Evolutionary conservation across 2,113 vertebrate genomes (phyloP).

Genomic region (Ctenodactylus gundi): DNA sequence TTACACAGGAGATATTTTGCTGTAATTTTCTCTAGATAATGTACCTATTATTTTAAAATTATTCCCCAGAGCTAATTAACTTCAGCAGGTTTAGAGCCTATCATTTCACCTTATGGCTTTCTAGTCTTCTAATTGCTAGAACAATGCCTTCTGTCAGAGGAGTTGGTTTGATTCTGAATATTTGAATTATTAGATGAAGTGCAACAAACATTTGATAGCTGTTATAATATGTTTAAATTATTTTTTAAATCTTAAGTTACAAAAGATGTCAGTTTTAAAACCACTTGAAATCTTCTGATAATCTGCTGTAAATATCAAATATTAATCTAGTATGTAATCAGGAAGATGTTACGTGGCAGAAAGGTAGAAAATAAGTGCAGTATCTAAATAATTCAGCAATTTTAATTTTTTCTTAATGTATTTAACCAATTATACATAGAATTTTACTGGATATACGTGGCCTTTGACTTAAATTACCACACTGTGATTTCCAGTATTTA

Average conservation of each 20-base stretch:
- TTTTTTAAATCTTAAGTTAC: slow-evolving; percentile 1
- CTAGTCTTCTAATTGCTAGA: slow-evolving; percentile 46
- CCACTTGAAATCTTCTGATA: not conserved
- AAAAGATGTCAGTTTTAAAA: not conserved
- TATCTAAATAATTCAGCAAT: slow-evolving; percentile 47
- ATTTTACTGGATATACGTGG: slow-evolving; percentile 4
- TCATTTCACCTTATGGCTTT: slow-evolving; percentile 32
- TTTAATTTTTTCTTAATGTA: slow-evolving; percentile 43
- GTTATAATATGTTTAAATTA: not conserved
- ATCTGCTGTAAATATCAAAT: not conserved
- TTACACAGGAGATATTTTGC: slow-evolving; percentile 25
- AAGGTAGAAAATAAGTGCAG: not conserved
- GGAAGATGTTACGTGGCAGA: not conserved
- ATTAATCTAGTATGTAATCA: not conserved
- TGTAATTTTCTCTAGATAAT: slow-evolving; percentile 36
- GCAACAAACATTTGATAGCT: slow-evolving; percentile 18
- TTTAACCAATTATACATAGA: slow-evolving; percentile 56
- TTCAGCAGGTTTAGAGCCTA: not conserved
- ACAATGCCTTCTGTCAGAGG: slow-evolving; percentile 34
- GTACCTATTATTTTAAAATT: slow-evolving; percentile 35
- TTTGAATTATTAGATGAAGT: slow-evolving; percentile 24
- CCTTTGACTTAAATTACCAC: slow-evolving; percentile 68
- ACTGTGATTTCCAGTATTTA: slow-evolving; percentile 31
- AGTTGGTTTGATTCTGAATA: slow-evolving; percentile 49
- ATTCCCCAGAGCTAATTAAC: slow-evolving; percentile 33